Base-by-base conservation (phyloP, 2,888 invertebrate species). In the Sycophila texana region DNA sequence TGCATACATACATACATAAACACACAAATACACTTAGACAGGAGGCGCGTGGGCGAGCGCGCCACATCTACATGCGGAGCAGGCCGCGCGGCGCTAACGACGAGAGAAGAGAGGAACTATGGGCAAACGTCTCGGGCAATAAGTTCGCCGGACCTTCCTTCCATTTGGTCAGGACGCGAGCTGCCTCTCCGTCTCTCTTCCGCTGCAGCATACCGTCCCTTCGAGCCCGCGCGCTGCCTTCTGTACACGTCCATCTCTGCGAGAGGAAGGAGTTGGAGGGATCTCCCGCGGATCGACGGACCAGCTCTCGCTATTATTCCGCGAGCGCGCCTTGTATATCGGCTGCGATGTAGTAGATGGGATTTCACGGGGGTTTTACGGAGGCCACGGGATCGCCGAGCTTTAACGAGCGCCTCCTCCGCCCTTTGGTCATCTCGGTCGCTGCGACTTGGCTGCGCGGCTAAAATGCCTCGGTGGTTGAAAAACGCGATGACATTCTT, bases 341-440 rank as follows among this genome's bases (percentile, higher is more conserved):
- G 68, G 20, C 60, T 18, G 30, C 20, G 22, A 61, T 68, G 20
- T 47, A 53, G 20, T 47, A 53, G 65, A 77, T 58, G 58, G 65
- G 66, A 72, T 77, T 71, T 77, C 76, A 72, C 30, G 63, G 65
- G 77, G n/a, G n/a, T n/a, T n/a, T n/a, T n/a, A n/a, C n/a, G n/a
- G n/a, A n/a, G 49, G 65, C 71, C 57, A 65, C 71, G 71, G 65
- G 77, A 72, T 49, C 51, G 67, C 39, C 47, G 13, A 39, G 39
- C 39, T 39, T 39, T 39, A 13, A 22, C 20, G 13, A 18, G 39
- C 4, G 39, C 4, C 47, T 49, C 58, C 30, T 26, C n/a, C n/a
- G n/a, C n/a, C 1, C 16, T 16, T 22, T 2, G 58, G 14, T 14
- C n/a, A 39, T 30, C 30, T 30, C 30, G 30, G 30, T 30, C 30